Conservation (phyloP, 1,140 invertebrate species). For the Drosophila sechellia region DNA sequence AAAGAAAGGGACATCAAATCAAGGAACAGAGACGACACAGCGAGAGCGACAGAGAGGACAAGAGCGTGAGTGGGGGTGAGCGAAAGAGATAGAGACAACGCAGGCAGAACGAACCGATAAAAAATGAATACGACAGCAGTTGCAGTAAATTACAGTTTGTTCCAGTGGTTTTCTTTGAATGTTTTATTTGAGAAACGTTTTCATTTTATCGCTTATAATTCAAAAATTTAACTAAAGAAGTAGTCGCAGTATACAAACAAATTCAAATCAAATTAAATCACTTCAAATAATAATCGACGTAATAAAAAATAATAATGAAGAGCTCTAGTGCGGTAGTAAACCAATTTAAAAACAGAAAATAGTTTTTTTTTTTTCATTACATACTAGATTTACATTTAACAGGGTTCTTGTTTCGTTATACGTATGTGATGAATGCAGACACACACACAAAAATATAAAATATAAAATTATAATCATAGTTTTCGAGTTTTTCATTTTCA, state of each 20-base stretch:
- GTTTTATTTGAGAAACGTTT: constrained; percentile 51
- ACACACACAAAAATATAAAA: constrained; percentile 81
- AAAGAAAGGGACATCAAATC: constrained; percentile 31
- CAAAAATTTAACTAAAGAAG: constrained; percentile 68
- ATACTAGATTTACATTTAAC: constrained; percentile 46
- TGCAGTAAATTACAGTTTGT: constrained; percentile 59
- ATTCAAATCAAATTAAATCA: constrained; percentile 31
- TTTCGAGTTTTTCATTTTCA: constrained; percentile 25
- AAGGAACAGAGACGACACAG: constrained; percentile 26
- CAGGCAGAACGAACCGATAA: constrained; percentile 39
- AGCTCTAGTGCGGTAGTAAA: constrained; percentile 34
- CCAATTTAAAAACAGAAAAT: constrained; percentile 33
- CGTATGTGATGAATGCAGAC: constrained; percentile 63
- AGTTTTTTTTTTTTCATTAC: constrained; percentile 9
- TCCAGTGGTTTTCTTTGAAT: constrained; percentile 53
- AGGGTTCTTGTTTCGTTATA: constrained; percentile 20
- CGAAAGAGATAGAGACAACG: constrained; percentile 22
- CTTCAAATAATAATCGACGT: constrained; percentile 27
- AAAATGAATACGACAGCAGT: constrained; percentile 42
- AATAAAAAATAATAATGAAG: constrained; percentile 39
- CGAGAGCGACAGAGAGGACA: constrained; percentile 23
- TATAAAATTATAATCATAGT: constrained; percentile 12
- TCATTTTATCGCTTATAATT: constrained; percentile 58
- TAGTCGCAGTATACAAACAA: constrained; percentile 49
- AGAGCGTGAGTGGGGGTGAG: constrained; percentile 1